These are phyloP conservation scores for Limenitis camilla DNA, from an alignment of 2,888 invertebrate genomes.

Conservation along the genomic window DNA sequence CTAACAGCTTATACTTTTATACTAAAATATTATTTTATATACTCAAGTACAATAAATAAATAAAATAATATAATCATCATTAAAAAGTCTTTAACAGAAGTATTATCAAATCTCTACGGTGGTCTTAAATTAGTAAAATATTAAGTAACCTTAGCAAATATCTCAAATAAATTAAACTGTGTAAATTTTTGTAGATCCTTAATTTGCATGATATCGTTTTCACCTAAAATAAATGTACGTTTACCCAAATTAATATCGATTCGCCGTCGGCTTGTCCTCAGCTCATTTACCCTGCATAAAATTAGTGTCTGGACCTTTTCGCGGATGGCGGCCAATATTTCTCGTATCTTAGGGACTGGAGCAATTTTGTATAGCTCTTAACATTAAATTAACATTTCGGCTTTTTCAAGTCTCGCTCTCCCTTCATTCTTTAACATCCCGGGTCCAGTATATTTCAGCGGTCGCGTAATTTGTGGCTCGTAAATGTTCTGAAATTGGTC, in stretches of 20 bases:
- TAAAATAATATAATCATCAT: too few relatives aligned
- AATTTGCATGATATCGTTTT: constrained; percentile 54
- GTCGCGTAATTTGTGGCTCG: constrained; percentile 75
- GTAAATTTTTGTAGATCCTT: constrained; percentile 33
- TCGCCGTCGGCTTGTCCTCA: constrained; percentile 43
- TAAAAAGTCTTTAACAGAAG: too few relatives aligned
- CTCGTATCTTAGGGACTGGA: constrained; percentile 59
- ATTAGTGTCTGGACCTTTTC: constrained; percentile 63
- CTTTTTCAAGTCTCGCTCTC: constrained; percentile 61
- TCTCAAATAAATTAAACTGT: constrained; percentile 13
- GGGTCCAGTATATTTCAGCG: constrained; percentile 70
- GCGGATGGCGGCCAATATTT: constrained; percentile 57
- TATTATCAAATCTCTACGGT: not conserved
- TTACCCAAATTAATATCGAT: constrained; percentile 68
- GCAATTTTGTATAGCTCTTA: constrained; percentile 67
- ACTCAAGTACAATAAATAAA: too few relatives aligned
- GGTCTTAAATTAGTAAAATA: not conserved
- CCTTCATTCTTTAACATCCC: constrained; percentile 52
- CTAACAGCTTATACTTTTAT: not conserved
- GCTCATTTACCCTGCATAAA: constrained; percentile 68
- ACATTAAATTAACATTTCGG: constrained; percentile 73
- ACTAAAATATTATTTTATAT: not conserved
- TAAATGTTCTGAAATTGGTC: constrained; percentile 76
- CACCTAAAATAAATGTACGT: constrained; percentile 57
- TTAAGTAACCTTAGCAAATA: constrained; percentile 3